phyloP scores from a whole-genome alignment of 2,797 vertebrate species.

The Rhinatrema bivittatum region DNA sequence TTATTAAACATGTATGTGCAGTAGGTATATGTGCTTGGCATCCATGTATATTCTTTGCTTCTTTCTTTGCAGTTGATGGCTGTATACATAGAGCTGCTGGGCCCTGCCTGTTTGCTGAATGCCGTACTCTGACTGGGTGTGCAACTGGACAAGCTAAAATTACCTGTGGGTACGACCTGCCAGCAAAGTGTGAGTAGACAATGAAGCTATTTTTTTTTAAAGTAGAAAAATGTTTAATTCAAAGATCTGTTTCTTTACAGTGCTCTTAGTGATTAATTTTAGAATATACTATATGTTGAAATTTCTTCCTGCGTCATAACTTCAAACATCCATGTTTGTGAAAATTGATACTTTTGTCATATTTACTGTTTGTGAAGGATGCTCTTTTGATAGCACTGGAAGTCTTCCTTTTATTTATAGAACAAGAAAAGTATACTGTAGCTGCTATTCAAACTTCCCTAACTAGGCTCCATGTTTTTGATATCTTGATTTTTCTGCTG shows the following conservation, averaged over 20 bases:
- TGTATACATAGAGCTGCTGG: conserved; percentile 97
- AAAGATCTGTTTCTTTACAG: conserved; percentile 19
- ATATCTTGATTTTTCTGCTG: too few species aligned
- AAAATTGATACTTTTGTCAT: conserved; percentile 14
- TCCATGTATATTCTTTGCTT: too few species aligned
- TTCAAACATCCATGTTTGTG: too few species aligned
- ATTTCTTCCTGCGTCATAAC: too few species aligned
- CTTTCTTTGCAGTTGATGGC: conserved; percentile 79
- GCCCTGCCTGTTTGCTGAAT: conserved; percentile 85
- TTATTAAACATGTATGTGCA: too few species aligned
- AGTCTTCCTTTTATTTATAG: too few species aligned
- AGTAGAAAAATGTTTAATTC: not conserved
- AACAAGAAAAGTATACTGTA: too few species aligned
- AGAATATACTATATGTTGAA: conserved; percentile 17
- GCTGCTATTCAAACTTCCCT: too few species aligned
- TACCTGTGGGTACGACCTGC: conserved; percentile 91
- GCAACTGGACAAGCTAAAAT: conserved; percentile 94
- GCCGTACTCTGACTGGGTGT: conserved; percentile 86
- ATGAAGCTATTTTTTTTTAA: not conserved
- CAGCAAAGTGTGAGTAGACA: conserved; percentile 87
- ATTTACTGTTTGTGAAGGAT: too few species aligned
- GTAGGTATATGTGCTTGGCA: too few species aligned
- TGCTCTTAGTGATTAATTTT: conserved; percentile 33
- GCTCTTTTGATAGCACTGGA: too few species aligned
- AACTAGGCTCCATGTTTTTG: too few species aligned